These are phyloP conservation scores for Automeris io DNA, from an alignment of 2,888 invertebrate genomes.

Conservation along the genomic window DNA sequence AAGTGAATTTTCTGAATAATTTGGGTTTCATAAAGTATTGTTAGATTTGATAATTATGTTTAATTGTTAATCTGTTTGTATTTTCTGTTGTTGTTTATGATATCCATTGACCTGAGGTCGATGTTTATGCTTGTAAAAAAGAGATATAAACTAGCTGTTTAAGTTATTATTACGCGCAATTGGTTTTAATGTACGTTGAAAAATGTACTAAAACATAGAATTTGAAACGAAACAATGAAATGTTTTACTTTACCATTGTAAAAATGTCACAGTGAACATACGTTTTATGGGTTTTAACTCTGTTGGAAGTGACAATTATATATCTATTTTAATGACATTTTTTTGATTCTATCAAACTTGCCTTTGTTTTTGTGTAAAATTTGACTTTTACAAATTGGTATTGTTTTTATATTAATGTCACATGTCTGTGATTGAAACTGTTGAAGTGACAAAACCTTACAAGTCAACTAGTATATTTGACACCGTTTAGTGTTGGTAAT, in stretches of 20 bases:
- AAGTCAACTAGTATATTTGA: constrained; percentile 37
- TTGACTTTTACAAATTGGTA: constrained; percentile 24
- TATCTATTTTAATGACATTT: constrained; percentile 4
- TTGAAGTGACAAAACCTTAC: constrained; percentile 32
- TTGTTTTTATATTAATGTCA: constrained; percentile 25
- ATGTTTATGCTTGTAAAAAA: constrained; percentile 1
- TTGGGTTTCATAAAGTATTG: constrained; percentile 52
- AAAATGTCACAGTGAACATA: constrained; percentile 21
- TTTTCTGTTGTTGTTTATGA: constrained; percentile 59
- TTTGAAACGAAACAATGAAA: no score
- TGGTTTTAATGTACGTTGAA: background rate
- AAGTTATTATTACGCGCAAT: background rate
- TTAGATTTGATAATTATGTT: constrained; percentile 54
- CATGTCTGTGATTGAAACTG: constrained; percentile 36
- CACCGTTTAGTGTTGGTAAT: constrained; percentile 54
- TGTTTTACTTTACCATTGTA: constrained; percentile 43
- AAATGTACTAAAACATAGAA: constrained; percentile 12
- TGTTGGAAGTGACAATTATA: constrained; percentile 10
- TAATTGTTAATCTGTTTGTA: constrained; percentile 56
- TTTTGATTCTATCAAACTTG: constrained; percentile 16
- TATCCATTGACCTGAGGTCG: constrained; percentile 25
- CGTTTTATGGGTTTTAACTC: constrained; percentile 40
- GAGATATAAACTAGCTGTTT: background rate
- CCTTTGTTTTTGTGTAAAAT: constrained; percentile 10
- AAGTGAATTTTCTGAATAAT: constrained; percentile 28